Evolutionary conservation across 2,888 invertebrate species (phyloP), one percentile per base, ranked within the genome.

Genomic region (Nipponacmea schrenckii): DNA sequence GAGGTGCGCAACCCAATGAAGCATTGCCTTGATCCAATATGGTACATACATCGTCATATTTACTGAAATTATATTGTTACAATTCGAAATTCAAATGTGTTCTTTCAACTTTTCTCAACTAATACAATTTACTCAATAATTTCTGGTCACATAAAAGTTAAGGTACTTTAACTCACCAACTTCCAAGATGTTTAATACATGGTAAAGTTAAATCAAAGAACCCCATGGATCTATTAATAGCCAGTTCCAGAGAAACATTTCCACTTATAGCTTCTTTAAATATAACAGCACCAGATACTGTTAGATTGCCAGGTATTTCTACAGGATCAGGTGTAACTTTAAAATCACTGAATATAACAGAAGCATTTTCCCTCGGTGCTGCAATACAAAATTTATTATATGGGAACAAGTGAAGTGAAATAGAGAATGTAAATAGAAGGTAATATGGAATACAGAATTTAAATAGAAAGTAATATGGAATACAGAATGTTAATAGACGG

Each of bases 1-100:
- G 65, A n/a, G 39, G n/a, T 3, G 72, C 68, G 62, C 72, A 72
- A 31, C 63, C 39, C 26, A 56, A 56, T 24, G 56, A 24, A 24
- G 56, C 20, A 56, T 56, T 56, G 5, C 56, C 56, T 8, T 56
- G 56, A 24, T 56, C 56, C 24, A 56, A 56, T 56, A 56, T 56
- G 20, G 20, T 24, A 56, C 56, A 56, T 24, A 56, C 56, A 56
- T 56, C 56, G 8, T 24, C 14, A 56, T 56, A 56, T 56, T 56
- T 56, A 14, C 56, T 56, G 56, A 24, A 56, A 56, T 39, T 39
- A 39, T 39, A 5, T 8, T 31, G 31, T 31, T 31, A 31, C 31
- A 31, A 31, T n/a, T n/a, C n/a, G n/a, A n/a, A n/a, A n/a, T n/a
- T n/a, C n/a, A n/a, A n/a, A n/a, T n/a, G n/a, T n/a, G n/a, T n/a